Base-by-base conservation (phyloP, 2,888 invertebrate species). In the Eristalinus aeneus region DNA sequence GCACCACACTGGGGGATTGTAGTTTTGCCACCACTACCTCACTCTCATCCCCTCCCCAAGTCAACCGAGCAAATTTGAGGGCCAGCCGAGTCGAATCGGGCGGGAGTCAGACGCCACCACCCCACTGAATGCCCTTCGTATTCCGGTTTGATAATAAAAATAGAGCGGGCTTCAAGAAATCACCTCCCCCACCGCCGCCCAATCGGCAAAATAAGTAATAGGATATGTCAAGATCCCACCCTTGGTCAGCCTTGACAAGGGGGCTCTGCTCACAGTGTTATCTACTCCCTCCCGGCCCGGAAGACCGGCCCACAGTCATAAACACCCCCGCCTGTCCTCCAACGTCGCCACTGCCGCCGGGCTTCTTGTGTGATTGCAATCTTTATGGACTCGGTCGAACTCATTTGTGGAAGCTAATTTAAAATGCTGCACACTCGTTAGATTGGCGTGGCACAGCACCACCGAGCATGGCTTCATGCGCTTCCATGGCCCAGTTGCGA, bases 341-440 rank as follows among this genome's bases (percentile, higher is more conserved):
- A 23, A 12, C 11, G 9, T 9, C 36, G 23, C 3, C 71, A 22
- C 20, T 1, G 36, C 34, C 20, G 11, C 27, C 71, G 10, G 34
- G 6, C 10, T 10, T 34, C 34, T 46, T 5, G 46, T 46, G 46
- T 31, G 86, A 86, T 86, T 86, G 82, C 74, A 82, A 86, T 86
- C 86, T 86, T 86, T 86, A 86, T 86, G 74, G 86, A 86, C 82
- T 74, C 67, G 77, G 71, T 46, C 82, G 69, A 75, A 78, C 82
- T 86, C 86, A 82, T 82, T 86, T 86, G 86, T 82, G 82, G 82
- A 82, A 86, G 82, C 86, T 86, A 86, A 86, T 86, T 86, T 86
- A 86, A 86, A 86, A 86, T 86, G 86, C 86, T 82, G 82, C 86
- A 86, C 46, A 46, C 82, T 86, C 74, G 85, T 80, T 85, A 85